Percentiles rank a stretch among this genome's conserved stretches.
phyloP scores from a whole-genome alignment of 1,140 invertebrate genomes.

The Drosophila biarmipes region DNA sequence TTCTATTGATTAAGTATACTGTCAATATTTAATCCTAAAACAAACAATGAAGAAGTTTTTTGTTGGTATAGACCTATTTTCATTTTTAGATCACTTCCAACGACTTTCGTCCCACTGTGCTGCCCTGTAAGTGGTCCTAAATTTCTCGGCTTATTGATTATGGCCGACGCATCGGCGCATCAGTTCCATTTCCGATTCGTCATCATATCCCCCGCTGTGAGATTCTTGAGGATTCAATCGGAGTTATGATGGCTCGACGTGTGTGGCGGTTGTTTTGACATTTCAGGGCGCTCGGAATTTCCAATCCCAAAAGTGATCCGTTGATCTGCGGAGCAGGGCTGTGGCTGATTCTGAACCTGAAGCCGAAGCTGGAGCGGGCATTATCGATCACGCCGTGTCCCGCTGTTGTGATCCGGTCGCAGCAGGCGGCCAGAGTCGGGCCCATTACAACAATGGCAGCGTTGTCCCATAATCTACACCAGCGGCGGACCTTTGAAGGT shows the following conservation, averaged over 20 bases:
- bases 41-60: background rate
- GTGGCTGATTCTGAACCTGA: conserved; percentile 22
- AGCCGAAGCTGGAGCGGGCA: conserved; percentile 36
- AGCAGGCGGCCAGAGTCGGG: conserved; percentile 47
- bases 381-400: conserved; percentile 75
- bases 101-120: conserved; percentile 19
- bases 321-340: conserved; percentile 12
- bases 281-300: conserved; percentile 22
- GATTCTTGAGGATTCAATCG: conserved; percentile 52
- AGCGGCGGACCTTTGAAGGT: conserved; percentile 74
- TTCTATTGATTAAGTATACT: no score
- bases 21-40: no score
- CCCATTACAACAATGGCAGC: conserved; percentile 60
- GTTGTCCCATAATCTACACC: conserved; percentile 67
- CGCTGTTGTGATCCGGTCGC: conserved; percentile 77
- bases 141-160: conserved; percentile 78
- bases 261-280: conserved; percentile 58
- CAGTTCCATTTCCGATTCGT: conserved; percentile 80
- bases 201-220: conserved; percentile 61
- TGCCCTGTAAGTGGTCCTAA: conserved; percentile 53
- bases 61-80: background rate
- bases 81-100: background rate
- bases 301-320: conserved; percentile 32
- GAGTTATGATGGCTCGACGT: conserved; percentile 53
- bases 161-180: conserved; percentile 55